Conservation (phyloP, 2,797 vertebrate genomes). For the Fratercula arctica region DNA sequence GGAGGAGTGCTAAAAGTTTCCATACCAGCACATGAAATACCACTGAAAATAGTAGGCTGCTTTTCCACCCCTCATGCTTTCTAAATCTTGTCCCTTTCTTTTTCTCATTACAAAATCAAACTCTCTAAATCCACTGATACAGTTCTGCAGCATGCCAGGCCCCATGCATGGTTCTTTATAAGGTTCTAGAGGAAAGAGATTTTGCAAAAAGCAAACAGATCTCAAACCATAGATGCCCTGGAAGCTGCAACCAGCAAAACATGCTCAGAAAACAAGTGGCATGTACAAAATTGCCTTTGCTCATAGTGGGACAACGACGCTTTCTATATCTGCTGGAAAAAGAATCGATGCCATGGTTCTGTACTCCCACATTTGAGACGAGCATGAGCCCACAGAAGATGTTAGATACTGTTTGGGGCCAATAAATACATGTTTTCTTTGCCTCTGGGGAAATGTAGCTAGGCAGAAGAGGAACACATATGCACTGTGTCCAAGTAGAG, state of each 20-base stretch:
- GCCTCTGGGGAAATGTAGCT: neutral
- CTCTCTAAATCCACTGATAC: neutral
- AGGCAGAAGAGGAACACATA: neutral
- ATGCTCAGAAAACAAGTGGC: neutral
- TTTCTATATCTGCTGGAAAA: neutral
- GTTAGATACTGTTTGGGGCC: neutral
- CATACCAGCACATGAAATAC: neutral
- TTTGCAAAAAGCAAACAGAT: neutral
- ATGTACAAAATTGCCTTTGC: neutral
- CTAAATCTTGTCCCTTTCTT: neutral
- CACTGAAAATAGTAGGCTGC: neutral
- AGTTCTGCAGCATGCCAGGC: neutral
- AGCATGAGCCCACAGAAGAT: neutral
- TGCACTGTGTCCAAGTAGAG: neutral
- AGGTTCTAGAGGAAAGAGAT: neutral
- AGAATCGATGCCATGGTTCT: neutral
- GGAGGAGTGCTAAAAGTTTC: neutral
- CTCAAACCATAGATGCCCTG: neutral
- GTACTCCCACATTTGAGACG: neutral
- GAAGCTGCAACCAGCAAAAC: neutral
- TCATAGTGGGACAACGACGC: neutral
- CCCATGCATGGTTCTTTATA: neutral
- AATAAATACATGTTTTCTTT: neutral
- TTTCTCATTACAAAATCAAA: neutral
- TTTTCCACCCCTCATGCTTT: neutral